Evolutionary conservation across 2,888 invertebrate species (phyloP), one percentile per base, ranked within the genome.

Genomic region (Tetranychus piercei): DNA sequence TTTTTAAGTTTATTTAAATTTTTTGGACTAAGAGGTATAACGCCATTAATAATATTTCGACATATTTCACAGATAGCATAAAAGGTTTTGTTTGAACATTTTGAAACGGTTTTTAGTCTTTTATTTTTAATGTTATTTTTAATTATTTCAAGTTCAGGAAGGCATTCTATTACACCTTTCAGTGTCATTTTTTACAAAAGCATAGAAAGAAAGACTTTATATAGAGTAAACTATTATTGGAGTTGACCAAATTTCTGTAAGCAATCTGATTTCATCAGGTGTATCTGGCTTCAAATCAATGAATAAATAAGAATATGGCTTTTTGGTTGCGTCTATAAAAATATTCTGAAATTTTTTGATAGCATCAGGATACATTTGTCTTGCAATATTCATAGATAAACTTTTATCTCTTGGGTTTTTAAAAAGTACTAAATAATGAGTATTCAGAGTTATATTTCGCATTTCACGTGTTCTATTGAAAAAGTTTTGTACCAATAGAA

Each of bases 361-460:
- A 4, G 15, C 20, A 5, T 69, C 22, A 69, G 69, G 69, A 69
- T 69, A 69, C 69, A 69, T 69, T 69, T 69, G 69, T 6, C 22
- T 5, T 6, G 20, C 69, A 69, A 69, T 69, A 20, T 20, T 7
- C 11, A 18, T 69, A 5, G 69, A 18, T 69, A 69, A n/a, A 23
- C 22, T 69, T 20, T 69, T 69, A 69, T 69, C 69, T 20, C 69
- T 69, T 6, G 22, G 69, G 11, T 69, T 69, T 1, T 69, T 69
- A 23, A 69, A 69, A 9, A 69, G 18, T 4, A 71, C 44, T 1
- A 71, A n/a, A 44, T 71, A 71, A 45, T 45, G 45, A 2, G 45
- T 2, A 71, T 71, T 71, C 5, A 71, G 3, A 4, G 44, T 34
- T 15, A 71, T 71, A 15, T 34, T 71, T 18, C 67, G 2, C 67